These are phyloP conservation scores for Nephila pilipes DNA, from an alignment of 1,140 invertebrate species.

Conservation along the genomic window DNA sequence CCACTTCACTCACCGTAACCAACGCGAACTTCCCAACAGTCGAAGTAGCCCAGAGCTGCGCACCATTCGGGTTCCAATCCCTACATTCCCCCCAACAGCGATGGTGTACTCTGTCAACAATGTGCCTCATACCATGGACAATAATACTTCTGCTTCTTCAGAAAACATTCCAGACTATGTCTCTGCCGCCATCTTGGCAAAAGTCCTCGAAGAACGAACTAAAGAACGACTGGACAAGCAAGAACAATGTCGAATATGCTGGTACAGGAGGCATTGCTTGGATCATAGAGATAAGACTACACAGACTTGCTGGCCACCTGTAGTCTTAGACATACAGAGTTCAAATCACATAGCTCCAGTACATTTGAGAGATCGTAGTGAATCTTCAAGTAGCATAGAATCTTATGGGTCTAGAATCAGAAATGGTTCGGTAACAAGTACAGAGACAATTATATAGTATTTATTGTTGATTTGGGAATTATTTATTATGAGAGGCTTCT, in stretches of 20 bases:
- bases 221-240: constrained; percentile 85
- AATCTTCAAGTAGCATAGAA: constrained; percentile 75
- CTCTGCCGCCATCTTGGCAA: constrained; percentile 95
- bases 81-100: constrained; percentile 92
- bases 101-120: constrained; percentile 92
- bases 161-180: constrained; percentile 87
- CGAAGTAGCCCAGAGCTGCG: constrained; percentile 70
- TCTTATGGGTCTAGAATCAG: constrained; percentile 61
- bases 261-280: constrained; percentile 54
- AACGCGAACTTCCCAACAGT: constrained; percentile 49
- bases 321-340: neutral
- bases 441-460: constrained; percentile 77
- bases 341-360: constrained; percentile 54
- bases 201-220: constrained; percentile 92
- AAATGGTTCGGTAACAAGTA: constrained; percentile 70
- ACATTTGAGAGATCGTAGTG: constrained; percentile 67
- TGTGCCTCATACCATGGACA: constrained; percentile 70
- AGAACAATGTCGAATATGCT: constrained; percentile 70
- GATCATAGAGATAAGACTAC: constrained; percentile 75
- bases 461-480: too few relatives aligned
- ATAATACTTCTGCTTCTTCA: constrained; percentile 65
- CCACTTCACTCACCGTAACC: constrained; percentile 80
- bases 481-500: too few relatives aligned
- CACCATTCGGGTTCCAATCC: constrained; percentile 88
- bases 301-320: constrained; percentile 74